Conservation (phyloP, 2,797 vertebrate genomes). For the Acestrorhynchus altus region DNA sequence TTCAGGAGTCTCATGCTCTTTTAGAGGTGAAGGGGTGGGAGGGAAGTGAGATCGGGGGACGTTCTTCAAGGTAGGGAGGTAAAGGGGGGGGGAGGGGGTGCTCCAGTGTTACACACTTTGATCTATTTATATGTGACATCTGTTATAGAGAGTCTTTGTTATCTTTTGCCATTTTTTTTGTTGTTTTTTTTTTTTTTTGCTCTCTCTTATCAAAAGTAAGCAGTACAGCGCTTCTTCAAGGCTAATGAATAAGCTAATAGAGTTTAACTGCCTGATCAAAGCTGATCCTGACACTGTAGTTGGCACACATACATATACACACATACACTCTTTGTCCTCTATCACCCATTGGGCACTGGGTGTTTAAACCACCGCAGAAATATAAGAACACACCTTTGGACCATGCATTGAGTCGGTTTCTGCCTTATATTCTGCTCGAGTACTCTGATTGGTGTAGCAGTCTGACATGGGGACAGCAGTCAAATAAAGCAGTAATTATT, state of each 20-base stretch:
- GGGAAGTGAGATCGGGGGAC: neutral
- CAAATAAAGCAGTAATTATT: too few species aligned
- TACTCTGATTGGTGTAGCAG: too few species aligned
- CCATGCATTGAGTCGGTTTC: too few species aligned
- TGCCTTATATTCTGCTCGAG: too few species aligned
- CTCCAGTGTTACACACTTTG: constrained; percentile 30
- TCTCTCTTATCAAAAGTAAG: constrained; percentile 12
- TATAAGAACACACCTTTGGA: too few species aligned
- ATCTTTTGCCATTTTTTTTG: constrained; percentile 8
- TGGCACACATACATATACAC: constrained; percentile 19
- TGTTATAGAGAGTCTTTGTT: constrained; percentile 48
- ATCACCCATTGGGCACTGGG: too few species aligned
- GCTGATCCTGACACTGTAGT: constrained; percentile 49
- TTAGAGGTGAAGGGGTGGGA: neutral
- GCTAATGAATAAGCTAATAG: constrained; percentile 37
- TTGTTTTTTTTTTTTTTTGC: constrained; percentile 42
- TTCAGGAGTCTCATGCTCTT: neutral
- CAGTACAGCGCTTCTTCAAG: constrained; percentile 37
- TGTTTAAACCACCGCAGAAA: too few species aligned
- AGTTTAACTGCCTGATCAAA: constrained; percentile 61
- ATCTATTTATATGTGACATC: constrained; percentile 55
- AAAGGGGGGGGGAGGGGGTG: neutral
- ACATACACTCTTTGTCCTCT: neutral
- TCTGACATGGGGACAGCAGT: too few species aligned
- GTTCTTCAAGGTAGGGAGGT: constrained; percentile 12